Base-by-base conservation (phyloP, 2,888 invertebrate genomes). In the Cataglyphis livida region DNA sequence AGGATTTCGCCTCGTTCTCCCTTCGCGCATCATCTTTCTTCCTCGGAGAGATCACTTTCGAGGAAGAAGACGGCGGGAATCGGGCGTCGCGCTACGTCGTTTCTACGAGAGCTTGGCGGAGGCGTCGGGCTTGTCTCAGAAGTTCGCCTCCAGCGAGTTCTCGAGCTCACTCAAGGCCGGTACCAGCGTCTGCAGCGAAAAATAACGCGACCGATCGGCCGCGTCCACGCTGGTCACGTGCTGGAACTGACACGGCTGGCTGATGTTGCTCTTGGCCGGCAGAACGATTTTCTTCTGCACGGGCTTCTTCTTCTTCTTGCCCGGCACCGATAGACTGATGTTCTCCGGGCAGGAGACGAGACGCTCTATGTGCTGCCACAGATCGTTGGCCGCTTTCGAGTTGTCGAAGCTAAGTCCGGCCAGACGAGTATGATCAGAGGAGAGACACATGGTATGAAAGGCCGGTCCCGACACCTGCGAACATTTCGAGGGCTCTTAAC, bases 401-500 rank as follows among this genome's bases (percentile, higher is more conserved):
- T 97, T 96, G 93, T 98, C 97, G 94, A 98, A 98, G 93, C 97
- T 97, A 90, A 98, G 96, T 7, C 98, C 98, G 73, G 97, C 97
- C 92, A 97, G 95, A 89, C 96, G 96, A 84, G 97, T 96, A 94
- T 97, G 97, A 93, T 98, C 98, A 48, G 96, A 95, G 15, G 97
- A 97, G 88, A 97, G 95, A 94, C 97, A 97, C 97, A 98, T 96
- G 59, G 98, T 98, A 94, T 98, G 98, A 93, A 98, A 98, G 57
- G 97, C 96, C 59, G 96, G 96, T 0, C 97, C 96, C 21, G 96
- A 96, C 21, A 96, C 94, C 92, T 93, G 91, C 15, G 35, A 74
- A 44, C 12, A 64, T 68, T 76, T 68, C 38, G n/a, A 75, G 2
- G 10, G 35, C 10, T 65, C 18, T 66, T 35, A 75, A 10, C 2